Conservation (phyloP, 1,140 invertebrate genomes). For the Calliphora vicina region DNA sequence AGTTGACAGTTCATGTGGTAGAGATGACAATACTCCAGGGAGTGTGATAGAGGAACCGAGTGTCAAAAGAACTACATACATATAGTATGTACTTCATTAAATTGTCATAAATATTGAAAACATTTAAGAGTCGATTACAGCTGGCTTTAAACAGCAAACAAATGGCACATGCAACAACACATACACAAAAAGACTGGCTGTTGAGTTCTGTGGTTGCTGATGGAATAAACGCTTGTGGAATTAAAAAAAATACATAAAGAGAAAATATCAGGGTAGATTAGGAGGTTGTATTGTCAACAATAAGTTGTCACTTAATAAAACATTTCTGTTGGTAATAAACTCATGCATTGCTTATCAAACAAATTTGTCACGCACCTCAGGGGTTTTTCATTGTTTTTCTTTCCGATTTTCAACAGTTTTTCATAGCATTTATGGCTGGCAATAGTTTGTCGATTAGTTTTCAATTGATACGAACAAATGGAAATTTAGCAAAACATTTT, state of each 20-base stretch:
- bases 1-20: background rate
- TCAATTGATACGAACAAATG: background rate
- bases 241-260: background rate
- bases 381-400: constrained; percentile 41
- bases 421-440: background rate
- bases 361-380: constrained; percentile 60
- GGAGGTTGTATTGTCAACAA: constrained; percentile 43
- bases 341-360: background rate
- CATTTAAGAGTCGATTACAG: constrained; percentile 21
- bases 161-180: constrained; percentile 36
- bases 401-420: background rate
- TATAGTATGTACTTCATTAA: constrained; percentile 15
- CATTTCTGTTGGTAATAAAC: constrained; percentile 36
- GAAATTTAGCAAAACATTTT: background rate
- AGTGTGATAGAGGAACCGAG: background rate
- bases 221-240: background rate
- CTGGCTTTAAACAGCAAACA: background rate
- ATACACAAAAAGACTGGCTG: background rate
- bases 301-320: constrained; percentile 29
- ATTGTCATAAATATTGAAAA: constrained; percentile 34
- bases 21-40: constrained; percentile 4
- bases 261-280: constrained; percentile 47
- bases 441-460: background rate
- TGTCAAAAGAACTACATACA: background rate
- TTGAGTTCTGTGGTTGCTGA: background rate